A percentile compares a stretch with the other conserved stretches of the same genome.
Conservation (phyloP, 2,888 invertebrate genomes). For the Synergus laeviventris region DNA sequence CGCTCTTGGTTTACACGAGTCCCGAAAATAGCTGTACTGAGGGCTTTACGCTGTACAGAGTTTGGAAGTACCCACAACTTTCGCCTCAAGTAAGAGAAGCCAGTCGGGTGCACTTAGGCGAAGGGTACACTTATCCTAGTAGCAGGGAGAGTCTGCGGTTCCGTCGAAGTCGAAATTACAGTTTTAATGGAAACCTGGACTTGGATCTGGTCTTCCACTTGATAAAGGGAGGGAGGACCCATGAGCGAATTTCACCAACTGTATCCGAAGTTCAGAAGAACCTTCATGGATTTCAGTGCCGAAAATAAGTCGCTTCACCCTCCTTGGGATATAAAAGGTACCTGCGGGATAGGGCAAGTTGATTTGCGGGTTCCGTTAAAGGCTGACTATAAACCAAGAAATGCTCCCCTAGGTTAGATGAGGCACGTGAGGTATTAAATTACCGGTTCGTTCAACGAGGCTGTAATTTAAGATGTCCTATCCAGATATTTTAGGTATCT, state of each 20-base stretch:
- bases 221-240: conserved; percentile 45
- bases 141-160: conserved; percentile 60
- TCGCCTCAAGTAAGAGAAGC: conserved; percentile 55
- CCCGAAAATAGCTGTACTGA: conserved; percentile 58
- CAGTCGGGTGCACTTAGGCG: conserved; percentile 57
- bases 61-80: conserved; percentile 62
- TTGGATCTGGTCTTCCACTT: conserved; percentile 42
- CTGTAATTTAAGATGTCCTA: conserved; percentile 30
- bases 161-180: conserved; percentile 61
- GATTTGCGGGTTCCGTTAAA: conserved; percentile 41
- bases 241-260: conserved; percentile 16
- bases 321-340: not conserved
- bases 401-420: conserved; percentile 41
- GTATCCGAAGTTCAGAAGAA: conserved; percentile 17
- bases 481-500: conserved; percentile 36
- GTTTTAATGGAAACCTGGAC: conserved; percentile 63
- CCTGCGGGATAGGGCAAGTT: conserved; percentile 35
- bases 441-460: conserved; percentile 24
- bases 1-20: conserved; percentile 55
- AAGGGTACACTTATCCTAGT: conserved; percentile 47
- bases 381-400: conserved; percentile 47
- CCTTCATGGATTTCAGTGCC: not conserved
- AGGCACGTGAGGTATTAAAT: conserved; percentile 38
- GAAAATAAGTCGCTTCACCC: conserved; percentile 7
- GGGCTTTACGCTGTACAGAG: conserved; percentile 60